Evolutionary conservation across 2,113 vertebrate species (phyloP), one percentile per base, ranked within the genome.

Genomic region (Campylomormyrus numenius): DNA sequence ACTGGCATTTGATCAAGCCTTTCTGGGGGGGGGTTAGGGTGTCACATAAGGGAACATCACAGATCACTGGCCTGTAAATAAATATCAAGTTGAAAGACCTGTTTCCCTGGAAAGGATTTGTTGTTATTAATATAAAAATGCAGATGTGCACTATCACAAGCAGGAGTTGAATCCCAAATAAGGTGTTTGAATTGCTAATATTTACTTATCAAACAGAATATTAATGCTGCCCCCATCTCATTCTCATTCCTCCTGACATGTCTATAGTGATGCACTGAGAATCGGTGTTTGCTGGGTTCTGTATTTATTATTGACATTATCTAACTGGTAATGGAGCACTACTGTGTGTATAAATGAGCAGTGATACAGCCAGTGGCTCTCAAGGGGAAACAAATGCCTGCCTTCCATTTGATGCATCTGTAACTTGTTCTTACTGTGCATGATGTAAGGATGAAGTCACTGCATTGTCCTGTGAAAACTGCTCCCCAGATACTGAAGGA

Each of bases 151-250:
- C n/a, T 80, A 35, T 80, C 39, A 42, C 31, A 17, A 19, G 35
- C 74, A 5, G 35, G 74, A 15, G 35, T 39, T 39, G 74, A 17
- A 80, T 80, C 17, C 74, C 31, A 42, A 80, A 80, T 42, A 80
- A 42, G 74, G 11, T 80, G 35, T 80, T 80, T 80, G 35, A 80
- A 42, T 80, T 80, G 74, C 35, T 80, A 42, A 80, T 80, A 80
- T 42, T 80, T 80, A 80, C 35, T 80, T 80, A 80, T 80, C 74
- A 80, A 80, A 80, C 74, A 80, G 74, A 80, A 80, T 80, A 80
- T 80, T 80, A 80, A 80, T 80, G 15, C 27, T 80, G 74, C 5
- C 13, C n/a, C 74, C n/a, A 15, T 19, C 15, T 80, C 74, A 80
- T 80, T 80, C 13, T 80, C 31, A 80, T 80, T 80, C 35, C 74